phyloP scores from a whole-genome alignment of 2,797 vertebrate species.

The Halcyon smyrnensis region DNA sequence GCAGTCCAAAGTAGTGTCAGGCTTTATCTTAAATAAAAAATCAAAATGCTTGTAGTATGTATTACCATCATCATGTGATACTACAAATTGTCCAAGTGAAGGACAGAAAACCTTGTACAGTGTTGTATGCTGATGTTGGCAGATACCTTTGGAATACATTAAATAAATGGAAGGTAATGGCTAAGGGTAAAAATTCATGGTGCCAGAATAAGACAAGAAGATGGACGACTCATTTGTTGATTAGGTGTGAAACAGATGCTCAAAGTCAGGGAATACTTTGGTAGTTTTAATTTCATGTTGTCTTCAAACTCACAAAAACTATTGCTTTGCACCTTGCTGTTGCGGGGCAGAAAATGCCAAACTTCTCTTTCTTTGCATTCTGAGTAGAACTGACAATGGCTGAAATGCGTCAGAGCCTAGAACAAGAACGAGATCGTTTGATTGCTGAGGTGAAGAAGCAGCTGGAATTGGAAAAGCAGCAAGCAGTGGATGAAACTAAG shows the following conservation, averaged over 20 bases:
- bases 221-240: not conserved
- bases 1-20: not conserved
- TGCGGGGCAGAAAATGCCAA: not conserved
- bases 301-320: not conserved
- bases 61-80: not conserved
- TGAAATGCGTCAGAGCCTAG: slow-evolving; percentile 98
- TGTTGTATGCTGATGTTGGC: not conserved
- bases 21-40: not conserved
- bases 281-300: not conserved
- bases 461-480: slow-evolving; percentile 93
- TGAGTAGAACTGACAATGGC: slow-evolving; percentile 96
- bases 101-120: not conserved
- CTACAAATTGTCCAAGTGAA: not conserved
- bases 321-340: not conserved
- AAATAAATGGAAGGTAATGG: not conserved
- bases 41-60: not conserved
- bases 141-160: not conserved
- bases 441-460: slow-evolving; percentile 97
- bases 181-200: not conserved
- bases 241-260: not conserved
- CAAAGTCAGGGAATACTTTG: not conserved
- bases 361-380: not conserved
- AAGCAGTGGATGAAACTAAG: slow-evolving; percentile 96
- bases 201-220: not conserved
- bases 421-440: slow-evolving; percentile 93